Conservation (phyloP, 2,113 vertebrate species). For the Sakesphorus luctuosus region DNA sequence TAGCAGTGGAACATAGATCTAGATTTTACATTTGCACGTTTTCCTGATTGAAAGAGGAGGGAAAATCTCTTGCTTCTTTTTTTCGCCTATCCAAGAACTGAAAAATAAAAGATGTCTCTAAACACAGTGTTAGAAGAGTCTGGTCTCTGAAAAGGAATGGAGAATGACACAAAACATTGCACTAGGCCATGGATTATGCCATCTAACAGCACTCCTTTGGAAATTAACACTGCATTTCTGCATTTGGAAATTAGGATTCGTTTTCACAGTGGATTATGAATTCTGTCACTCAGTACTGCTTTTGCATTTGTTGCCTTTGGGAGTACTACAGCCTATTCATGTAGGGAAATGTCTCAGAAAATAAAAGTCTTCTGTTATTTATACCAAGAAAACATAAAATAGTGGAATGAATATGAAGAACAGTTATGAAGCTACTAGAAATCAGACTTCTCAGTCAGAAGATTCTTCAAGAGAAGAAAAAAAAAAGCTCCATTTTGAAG, state of each 20-base stretch:
- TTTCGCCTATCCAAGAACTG: neutral
- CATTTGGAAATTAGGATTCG: neutral
- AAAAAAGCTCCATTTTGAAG: neutral
- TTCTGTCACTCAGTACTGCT: neutral
- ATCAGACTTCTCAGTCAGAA: neutral
- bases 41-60: neutral
- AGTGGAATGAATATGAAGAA: neutral
- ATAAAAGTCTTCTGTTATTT: neutral
- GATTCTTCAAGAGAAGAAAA: neutral
- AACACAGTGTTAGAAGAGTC: neutral
- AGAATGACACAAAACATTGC: neutral
- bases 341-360: neutral
- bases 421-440: neutral
- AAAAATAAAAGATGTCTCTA: neutral
- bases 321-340: neutral
- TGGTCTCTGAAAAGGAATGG: neutral
- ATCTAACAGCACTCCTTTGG: neutral
- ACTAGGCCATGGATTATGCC: neutral
- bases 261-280: slow-evolving; percentile 1
- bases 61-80: neutral
- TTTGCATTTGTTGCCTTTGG: neutral
- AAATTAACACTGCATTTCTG: neutral
- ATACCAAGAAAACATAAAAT: neutral
- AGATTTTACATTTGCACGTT: neutral
- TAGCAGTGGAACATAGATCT: neutral